These are phyloP conservation scores for Leptodactylus fuscus DNA, from an alignment of 2,113 vertebrate species.

Conservation along the genomic window DNA sequence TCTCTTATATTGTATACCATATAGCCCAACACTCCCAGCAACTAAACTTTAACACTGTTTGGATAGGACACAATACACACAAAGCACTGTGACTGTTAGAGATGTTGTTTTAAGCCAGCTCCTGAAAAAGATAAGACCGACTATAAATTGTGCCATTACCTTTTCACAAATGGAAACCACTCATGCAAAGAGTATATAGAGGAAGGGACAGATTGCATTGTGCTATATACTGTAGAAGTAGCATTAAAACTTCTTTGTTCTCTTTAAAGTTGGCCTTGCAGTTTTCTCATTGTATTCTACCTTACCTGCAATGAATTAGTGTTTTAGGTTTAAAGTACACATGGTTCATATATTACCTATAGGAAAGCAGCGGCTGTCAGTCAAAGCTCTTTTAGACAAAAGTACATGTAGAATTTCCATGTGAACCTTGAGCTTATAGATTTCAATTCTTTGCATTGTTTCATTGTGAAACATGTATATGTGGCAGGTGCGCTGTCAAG, in stretches of 20 bases:
- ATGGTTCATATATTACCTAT: not conserved
- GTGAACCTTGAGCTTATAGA: not conserved
- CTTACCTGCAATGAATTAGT: not conserved
- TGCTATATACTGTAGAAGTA: not conserved
- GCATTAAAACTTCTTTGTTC: not conserved
- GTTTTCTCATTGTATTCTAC: not conserved
- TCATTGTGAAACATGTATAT: not conserved
- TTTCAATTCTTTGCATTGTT: not conserved
- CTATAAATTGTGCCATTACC: not conserved
- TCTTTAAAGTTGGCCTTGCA: not conserved
- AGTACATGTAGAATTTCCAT: not conserved
- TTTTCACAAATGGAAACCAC: not conserved
- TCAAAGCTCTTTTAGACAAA: not conserved
- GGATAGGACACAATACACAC: not conserved
- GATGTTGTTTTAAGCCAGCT: too few relatives aligned
- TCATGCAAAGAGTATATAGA: not conserved
- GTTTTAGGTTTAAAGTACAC: not conserved
- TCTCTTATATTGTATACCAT: too few relatives aligned
- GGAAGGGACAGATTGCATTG: not conserved
- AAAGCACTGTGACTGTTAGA: too few relatives aligned
- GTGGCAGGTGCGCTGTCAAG: conserved; percentile 20
- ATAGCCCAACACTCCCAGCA: too few relatives aligned
- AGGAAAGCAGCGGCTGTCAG: not conserved
- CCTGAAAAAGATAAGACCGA: not conserved
- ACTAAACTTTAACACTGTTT: too few relatives aligned